A percentile compares a stretch with the other conserved stretches of the same genome.
phyloP scores from a whole-genome alignment of 2,888 invertebrate species.

The Platycheirus albimanus region DNA sequence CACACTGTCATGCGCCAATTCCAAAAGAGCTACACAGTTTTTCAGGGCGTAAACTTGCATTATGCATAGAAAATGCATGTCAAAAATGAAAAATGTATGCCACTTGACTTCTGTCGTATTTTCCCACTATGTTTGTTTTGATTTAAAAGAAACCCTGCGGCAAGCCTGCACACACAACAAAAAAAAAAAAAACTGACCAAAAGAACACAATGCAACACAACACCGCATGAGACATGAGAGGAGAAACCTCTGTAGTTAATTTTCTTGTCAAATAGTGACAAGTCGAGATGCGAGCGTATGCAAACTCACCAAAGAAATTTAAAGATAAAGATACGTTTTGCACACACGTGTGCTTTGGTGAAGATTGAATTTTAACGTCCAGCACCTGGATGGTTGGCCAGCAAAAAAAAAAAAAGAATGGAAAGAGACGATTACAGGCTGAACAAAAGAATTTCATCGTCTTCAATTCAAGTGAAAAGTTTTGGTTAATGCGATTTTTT shows the following conservation, averaged over 20 bases:
- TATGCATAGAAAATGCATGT: conserved; percentile 49
- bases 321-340: background rate
- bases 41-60: conserved; percentile 43
- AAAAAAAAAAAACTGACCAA: conserved; percentile 18
- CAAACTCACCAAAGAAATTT: conserved; percentile 25
- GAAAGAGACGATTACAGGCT: conserved; percentile 46
- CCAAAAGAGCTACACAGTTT: conserved; percentile 1
- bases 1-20: conserved; percentile 22
- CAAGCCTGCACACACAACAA: too few relatives aligned
- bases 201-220: conserved; percentile 7
- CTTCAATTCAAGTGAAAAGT: conserved; percentile 45
- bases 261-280: conserved; percentile 73
- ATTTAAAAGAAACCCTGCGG: conserved; percentile 29
- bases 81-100: conserved; percentile 64
- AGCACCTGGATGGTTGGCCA: conserved; percentile 42
- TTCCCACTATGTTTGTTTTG: conserved; percentile 33
- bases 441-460: conserved; percentile 60
- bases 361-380: conserved; percentile 48
- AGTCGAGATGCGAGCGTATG: conserved; percentile 45
- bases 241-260: conserved; percentile 66
- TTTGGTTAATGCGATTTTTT: conserved; percentile 23
- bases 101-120: conserved; percentile 67
- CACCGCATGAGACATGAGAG: too few relatives aligned
- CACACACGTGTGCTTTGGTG: background rate
- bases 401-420: conserved; percentile 24